A percentile compares a stretch with the other conserved stretches of the same genome.
Conservation (phyloP, 2,113 vertebrate genomes). For the Lethenteron camtschaticum region DNA sequence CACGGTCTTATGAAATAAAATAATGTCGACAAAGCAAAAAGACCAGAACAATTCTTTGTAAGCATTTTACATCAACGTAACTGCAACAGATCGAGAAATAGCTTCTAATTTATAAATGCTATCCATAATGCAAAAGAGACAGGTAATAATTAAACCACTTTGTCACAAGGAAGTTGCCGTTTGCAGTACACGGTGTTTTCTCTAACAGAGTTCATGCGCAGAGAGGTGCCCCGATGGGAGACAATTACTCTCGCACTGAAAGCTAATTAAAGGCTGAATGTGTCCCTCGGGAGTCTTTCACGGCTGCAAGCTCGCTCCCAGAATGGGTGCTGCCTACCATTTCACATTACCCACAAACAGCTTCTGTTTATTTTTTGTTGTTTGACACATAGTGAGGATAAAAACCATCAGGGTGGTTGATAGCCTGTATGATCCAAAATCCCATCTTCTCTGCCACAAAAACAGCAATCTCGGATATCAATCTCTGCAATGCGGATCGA, state of each 20-base stretch:
- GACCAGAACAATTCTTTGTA: no score
- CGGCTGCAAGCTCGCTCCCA: neutral
- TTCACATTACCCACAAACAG: neutral
- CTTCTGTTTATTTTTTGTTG: neutral
- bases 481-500: slow-evolving; percentile 1
- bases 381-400: slow-evolving; percentile 3
- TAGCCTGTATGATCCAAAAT: slow-evolving; percentile 2
- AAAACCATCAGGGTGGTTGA: slow-evolving; percentile 3
- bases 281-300: slow-evolving; percentile 4
- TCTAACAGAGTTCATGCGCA: no score
- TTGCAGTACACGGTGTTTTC: no score
- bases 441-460: slow-evolving; percentile 1
- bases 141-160: no score
- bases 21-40: no score
- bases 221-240: neutral
- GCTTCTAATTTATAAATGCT: no score
- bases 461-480: neutral
- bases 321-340: slow-evolving; percentile 4
- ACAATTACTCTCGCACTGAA: slow-evolving; percentile 1
- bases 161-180: no score
- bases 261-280: slow-evolving; percentile 5
- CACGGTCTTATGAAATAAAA: no score
- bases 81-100: no score
- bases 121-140: no score
- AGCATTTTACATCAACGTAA: no score